These are phyloP conservation scores for Zhuqinia jingwanae DNA, from an alignment of 2,888 invertebrate genomes.

Conservation along the genomic window DNA sequence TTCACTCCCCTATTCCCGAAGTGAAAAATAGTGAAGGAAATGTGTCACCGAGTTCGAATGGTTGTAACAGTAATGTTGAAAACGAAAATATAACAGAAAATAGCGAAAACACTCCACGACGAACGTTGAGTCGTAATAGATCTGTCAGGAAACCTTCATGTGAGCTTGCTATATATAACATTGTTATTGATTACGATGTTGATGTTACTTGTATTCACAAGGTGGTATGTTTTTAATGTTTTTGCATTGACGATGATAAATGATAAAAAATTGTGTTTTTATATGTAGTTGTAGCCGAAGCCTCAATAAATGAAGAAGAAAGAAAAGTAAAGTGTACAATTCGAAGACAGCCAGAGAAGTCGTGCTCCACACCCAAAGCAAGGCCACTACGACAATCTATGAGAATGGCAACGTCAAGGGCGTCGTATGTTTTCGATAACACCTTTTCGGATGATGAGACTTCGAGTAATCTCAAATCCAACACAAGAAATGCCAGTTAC, in stretches of 20 bases:
- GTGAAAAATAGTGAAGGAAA: no score
- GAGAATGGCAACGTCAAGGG: neutral
- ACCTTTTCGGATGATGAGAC: neutral
- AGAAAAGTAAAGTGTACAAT: neutral
- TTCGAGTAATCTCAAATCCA: neutral
- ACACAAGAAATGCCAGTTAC: conserved; percentile 15
- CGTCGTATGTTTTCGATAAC: neutral
- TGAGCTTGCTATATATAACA: neutral
- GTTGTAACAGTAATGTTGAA: conserved; percentile 30
- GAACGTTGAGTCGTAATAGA: conserved; percentile 28
- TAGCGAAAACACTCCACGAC: conserved; percentile 34
- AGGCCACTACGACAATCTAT: neutral
- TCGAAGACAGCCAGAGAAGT: neutral
- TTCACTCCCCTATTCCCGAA: no score
- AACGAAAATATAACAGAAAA: neutral
- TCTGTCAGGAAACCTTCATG: neutral
- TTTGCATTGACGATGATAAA: no score
- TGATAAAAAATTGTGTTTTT: no score
- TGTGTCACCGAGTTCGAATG: neutral
- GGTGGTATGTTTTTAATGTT: no score
- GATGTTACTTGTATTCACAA: neutral
- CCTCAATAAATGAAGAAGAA: neutral
- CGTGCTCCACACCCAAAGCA: neutral
- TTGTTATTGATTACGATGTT: neutral
- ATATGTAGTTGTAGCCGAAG: neutral